phyloP scores from a whole-genome alignment of 2,113 vertebrate species.

The Jacana jacana region DNA sequence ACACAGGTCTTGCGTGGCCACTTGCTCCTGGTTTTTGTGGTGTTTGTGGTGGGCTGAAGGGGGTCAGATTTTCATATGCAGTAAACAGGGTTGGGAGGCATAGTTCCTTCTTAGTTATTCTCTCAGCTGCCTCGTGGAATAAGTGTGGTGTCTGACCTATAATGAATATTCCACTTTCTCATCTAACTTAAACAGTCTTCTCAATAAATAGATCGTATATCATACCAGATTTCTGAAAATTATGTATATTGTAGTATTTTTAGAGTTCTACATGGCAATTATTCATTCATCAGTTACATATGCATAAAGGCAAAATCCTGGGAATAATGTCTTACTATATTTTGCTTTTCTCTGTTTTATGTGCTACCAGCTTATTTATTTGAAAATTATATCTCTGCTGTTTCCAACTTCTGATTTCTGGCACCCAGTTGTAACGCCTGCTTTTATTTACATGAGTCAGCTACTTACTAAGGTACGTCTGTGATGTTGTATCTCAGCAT shows the following conservation, averaged over 20 bases:
- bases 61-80: not conserved
- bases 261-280: not conserved
- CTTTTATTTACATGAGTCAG: slow-evolving; percentile 88
- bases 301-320: not conserved
- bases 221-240: not conserved
- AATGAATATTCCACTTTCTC: not conserved
- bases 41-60: not conserved
- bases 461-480: slow-evolving; percentile 86
- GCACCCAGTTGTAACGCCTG: slow-evolving; percentile 91
- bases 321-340: not conserved
- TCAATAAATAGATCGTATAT: not conserved
- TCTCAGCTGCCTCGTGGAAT: not conserved
- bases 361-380: slow-evolving; percentile 81
- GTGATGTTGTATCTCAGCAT: not conserved
- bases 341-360: not conserved
- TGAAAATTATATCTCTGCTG: slow-evolving; percentile 86
- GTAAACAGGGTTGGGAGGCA: not conserved
- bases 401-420: slow-evolving; percentile 95
- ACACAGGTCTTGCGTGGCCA: not conserved
- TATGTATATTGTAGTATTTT: not conserved
- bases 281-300: not conserved
- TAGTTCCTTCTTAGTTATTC: not conserved
- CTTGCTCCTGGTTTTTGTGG: not conserved
- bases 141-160: not conserved
- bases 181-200: not conserved